Percentiles rank a stretch among this genome's conserved stretches.
Conservation (phyloP, 2,113 vertebrate genomes). For the Ceyx melanurus region DNA sequence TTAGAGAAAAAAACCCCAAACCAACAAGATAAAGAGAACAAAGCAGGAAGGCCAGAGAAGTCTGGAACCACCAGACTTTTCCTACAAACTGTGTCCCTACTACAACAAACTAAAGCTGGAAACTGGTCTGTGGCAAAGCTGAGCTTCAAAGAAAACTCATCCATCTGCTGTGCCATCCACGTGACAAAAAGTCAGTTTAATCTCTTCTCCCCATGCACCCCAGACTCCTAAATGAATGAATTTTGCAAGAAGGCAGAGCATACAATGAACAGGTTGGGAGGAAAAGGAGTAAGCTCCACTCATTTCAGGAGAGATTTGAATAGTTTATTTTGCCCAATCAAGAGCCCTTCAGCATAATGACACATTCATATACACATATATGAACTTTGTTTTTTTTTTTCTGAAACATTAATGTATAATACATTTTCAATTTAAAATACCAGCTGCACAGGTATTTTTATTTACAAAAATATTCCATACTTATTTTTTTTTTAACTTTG, state of each 20-base stretch:
- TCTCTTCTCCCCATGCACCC: not conserved
- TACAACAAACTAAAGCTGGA: not conserved
- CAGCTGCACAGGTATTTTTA: constrained; percentile 80
- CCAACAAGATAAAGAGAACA: not conserved
- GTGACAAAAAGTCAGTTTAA: not conserved
- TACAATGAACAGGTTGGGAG: not conserved
- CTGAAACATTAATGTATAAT: constrained; percentile 81
- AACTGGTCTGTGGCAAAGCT: not conserved
- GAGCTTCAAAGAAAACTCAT: not conserved
- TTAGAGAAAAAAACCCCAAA: not conserved
- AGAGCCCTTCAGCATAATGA: constrained; percentile 85
- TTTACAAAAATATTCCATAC: constrained; percentile 86
- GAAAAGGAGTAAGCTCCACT: constrained; percentile 41
- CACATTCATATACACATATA: constrained; percentile 85
- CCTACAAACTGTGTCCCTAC: not conserved
- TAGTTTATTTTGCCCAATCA: constrained; percentile 85
- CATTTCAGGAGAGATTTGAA: constrained; percentile 77
- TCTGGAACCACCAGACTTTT: not conserved
- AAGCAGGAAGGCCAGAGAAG: not conserved
- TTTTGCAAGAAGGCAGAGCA: not conserved
- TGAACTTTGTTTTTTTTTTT: constrained; percentile 72
- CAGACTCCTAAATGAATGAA: not conserved
- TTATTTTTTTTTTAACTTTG: constrained; percentile 73
- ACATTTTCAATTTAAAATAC: constrained; percentile 82
- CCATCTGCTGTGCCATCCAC: not conserved